Evolutionary conservation across 2,113 vertebrate species (phyloP), one percentile per base, ranked within the genome.

Genomic region (Mionectes macconnelli): DNA sequence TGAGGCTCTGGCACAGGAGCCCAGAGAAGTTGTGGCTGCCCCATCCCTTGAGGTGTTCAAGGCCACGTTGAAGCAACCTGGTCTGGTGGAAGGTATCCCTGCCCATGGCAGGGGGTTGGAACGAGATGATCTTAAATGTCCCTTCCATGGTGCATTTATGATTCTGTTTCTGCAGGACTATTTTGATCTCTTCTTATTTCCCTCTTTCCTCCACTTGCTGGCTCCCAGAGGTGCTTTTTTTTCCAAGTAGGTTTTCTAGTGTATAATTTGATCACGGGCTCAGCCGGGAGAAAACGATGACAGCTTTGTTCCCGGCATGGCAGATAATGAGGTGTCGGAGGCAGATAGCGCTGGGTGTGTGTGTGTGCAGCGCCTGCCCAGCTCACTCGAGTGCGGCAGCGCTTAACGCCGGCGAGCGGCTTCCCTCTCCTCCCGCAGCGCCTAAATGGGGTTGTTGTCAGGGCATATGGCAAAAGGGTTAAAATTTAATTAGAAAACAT

Each of bases 401-500:
- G 49, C 39, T 30, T 15, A 56, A 20, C 44, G 55, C 80, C 49
- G 73, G 68, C 70, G 4, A 70, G 84, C 42, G 31, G 37, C 57
- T 60, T 12, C 77, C 82, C 44, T 25, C 62, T 31, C 37, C 35
- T 57, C 33, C 62, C 1, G 53, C 40, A 3, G 42, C 24, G 3
- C 21, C 53, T 7, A 1, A 45, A 25, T 0, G 60, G 75, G 67
- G 9, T 44, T 8, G 47, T 2, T 42, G 95, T 75, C 90, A 4
- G 95, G 95, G 95, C 94, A 22, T 42, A 59, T 55, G 83, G 95
- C 83, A 92, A 87, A 95, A 89, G 79, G 91, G 96, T 97, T 97
- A 96, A 95, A 88, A 80, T 92, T 95, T 91, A 97, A 97, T 97
- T 96, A 93, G 95, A 90, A 93, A 82, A 94, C 94, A 39, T 60